A percentile compares a stretch with the other conserved stretches of the same genome.
phyloP scores from a whole-genome alignment of 2,797 vertebrate species.

The Myioborus miniatus region DNA sequence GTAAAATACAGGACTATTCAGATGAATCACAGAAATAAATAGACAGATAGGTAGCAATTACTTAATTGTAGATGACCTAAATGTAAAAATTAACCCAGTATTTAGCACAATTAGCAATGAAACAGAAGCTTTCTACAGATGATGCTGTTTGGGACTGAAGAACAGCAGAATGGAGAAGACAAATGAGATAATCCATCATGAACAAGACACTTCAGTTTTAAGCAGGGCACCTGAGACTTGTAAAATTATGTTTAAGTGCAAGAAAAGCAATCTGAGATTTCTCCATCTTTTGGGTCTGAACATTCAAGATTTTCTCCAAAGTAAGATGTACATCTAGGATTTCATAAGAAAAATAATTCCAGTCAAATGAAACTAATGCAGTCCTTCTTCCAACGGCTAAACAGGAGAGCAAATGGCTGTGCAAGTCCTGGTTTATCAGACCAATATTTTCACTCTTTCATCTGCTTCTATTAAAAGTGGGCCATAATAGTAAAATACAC shows the following conservation, averaged over 20 bases:
- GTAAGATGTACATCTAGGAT: background rate
- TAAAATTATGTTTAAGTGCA: background rate
- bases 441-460: slow-evolving; percentile 32
- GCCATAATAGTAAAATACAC: background rate
- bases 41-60: background rate
- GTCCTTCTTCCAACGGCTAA: background rate
- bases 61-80: background rate
- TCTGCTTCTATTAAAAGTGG: slow-evolving; percentile 14
- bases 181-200: background rate
- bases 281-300: background rate
- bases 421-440: background rate
- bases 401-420: background rate
- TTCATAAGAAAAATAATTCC: slow-evolving; percentile 6
- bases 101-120: background rate
- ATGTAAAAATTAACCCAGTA: background rate
- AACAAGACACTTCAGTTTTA: background rate
- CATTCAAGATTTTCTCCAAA: background rate
- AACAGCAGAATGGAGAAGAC: background rate
- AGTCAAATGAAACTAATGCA: background rate
- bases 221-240: background rate
- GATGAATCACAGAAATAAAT: background rate
- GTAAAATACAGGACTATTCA: background rate
- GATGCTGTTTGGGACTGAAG: background rate
- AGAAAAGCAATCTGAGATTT: background rate
- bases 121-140: background rate